phyloP scores from a whole-genome alignment of 2,888 invertebrate genomes.

The Drosophila pullipes region DNA sequence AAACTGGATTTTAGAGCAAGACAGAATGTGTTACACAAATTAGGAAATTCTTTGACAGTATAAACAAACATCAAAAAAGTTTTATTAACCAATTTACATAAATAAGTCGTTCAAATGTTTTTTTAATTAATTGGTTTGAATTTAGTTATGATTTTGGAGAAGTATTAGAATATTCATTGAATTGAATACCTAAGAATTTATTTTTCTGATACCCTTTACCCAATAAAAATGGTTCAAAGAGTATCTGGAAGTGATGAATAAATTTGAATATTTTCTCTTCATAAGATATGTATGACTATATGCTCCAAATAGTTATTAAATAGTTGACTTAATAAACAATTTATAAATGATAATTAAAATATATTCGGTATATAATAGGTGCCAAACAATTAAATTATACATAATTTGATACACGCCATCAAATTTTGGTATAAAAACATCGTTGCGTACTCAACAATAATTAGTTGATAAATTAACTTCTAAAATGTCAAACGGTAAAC shows the following conservation, averaged over 20 bases:
- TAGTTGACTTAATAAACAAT: slow-evolving; percentile 14
- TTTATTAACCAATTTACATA: slow-evolving; percentile 68
- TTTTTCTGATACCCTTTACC: background rate
- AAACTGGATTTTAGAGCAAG: slow-evolving; percentile 30
- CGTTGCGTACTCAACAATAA: background rate
- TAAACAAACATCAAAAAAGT: slow-evolving; percentile 43
- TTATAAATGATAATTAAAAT: slow-evolving; percentile 18
- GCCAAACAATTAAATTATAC: slow-evolving; percentile 12
- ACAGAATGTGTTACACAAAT: slow-evolving; percentile 68
- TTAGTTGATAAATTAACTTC: slow-evolving; percentile 20
- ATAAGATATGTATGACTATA: background rate
- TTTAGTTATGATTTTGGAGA: slow-evolving; percentile 59
- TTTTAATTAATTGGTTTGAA: slow-evolving; percentile 64
- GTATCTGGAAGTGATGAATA: too few species aligned
- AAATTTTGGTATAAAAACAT: slow-evolving; percentile 21
- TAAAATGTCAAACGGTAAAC: slow-evolving; percentile 16
- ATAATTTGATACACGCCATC: slow-evolving; percentile 26
- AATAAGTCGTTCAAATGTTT: slow-evolving; percentile 48
- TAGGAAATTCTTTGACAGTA: slow-evolving; percentile 41
- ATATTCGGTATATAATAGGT: slow-evolving; percentile 10
- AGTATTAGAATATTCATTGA: slow-evolving; percentile 58
- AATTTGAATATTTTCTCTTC: background rate
- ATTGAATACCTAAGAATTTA: slow-evolving; percentile 3
- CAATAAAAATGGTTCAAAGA: background rate
- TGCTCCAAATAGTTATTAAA: background rate